Evolutionary conservation across 2,888 invertebrate species (phyloP).

Genomic region (Sesia apiformis): DNA sequence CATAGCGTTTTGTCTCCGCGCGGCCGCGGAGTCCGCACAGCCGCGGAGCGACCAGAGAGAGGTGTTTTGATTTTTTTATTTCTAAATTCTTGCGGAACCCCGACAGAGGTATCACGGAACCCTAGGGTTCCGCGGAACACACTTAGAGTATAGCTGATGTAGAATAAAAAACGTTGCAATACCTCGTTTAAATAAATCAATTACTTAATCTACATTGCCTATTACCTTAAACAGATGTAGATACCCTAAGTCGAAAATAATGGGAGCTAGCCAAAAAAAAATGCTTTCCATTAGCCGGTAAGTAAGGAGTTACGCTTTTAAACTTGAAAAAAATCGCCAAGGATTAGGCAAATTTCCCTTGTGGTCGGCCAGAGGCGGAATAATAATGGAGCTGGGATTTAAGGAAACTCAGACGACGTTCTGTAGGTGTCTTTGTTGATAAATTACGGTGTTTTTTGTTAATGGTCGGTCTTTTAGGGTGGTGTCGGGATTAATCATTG

Average conservation of each 20-base stretch:
- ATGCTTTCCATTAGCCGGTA: constrained; percentile 2
- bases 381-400: constrained; percentile 56
- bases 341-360: constrained; percentile 56
- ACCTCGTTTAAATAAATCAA: too few species aligned
- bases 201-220: not conserved
- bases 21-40: too few species aligned
- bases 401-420: constrained; percentile 38
- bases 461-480: constrained; percentile 41
- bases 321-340: constrained; percentile 31
- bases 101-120: too few species aligned
- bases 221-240: constrained; percentile 1
- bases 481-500: constrained; percentile 13
- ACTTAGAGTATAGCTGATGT: too few species aligned
- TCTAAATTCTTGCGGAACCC: too few species aligned
- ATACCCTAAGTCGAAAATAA: constrained; percentile 1
- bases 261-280: not conserved
- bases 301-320: constrained; percentile 17
- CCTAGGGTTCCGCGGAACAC: too few species aligned
- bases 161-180: too few species aligned
- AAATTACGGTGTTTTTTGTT: constrained; percentile 61
- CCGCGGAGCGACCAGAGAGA: too few species aligned
- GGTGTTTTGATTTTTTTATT: too few species aligned
- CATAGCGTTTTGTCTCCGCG: too few species aligned
- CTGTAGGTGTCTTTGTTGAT: constrained; percentile 53
- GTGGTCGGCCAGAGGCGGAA: constrained; percentile 48